Evolutionary conservation across 2,888 invertebrate species (phyloP), one percentile per base, ranked within the genome.

Genomic region (Tridacna crocea): DNA sequence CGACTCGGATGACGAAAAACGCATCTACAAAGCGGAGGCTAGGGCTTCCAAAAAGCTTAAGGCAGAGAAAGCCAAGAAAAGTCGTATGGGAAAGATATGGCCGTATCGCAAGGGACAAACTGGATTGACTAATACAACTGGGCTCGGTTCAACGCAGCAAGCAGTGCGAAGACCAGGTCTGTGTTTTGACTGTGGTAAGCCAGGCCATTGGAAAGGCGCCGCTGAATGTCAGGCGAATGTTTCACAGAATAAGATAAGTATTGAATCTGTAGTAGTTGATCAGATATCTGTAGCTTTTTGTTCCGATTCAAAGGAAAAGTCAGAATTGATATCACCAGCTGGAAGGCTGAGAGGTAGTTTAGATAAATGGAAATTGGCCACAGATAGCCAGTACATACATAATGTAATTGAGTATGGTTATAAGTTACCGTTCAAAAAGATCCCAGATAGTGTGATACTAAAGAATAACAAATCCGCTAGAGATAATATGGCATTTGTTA

Each of bases 401-500:
- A 68, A 78, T 73, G 70, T 78, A 8, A 75, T 80, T 58, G 65
- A 60, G 36, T 15, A 63, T 15, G 83, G 80, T 26, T 74, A 85
- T 27, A 80, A 48, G 47, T 65, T 80, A 51, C 83, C 80, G 27
- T 82, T 84, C 27, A 79, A 70, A 77, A 72, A 22, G 58, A n/a
- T 74, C 0, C 82, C 84, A 51, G 63, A 68, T 3, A 60, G 26
- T 22, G 60, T 27, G 6, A n/a, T 68, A 8, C 47, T 85, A 6
- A 78, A 58, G 72, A 87, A 83, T 68, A 85, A 87, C 46, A 79
- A 72, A 22, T 73, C 83, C 12, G 47, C 82, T 8, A 51, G 72
- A 65, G 76, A 83, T 47, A 82, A 83, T 63, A 0, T n/a, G 10
- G 72, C 55, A 22, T 85, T 83, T 77, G 85, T 85, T n/a, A n/a